phyloP scores from a whole-genome alignment of 2,113 vertebrate genomes.

The Myxocyprinus asiaticus region DNA sequence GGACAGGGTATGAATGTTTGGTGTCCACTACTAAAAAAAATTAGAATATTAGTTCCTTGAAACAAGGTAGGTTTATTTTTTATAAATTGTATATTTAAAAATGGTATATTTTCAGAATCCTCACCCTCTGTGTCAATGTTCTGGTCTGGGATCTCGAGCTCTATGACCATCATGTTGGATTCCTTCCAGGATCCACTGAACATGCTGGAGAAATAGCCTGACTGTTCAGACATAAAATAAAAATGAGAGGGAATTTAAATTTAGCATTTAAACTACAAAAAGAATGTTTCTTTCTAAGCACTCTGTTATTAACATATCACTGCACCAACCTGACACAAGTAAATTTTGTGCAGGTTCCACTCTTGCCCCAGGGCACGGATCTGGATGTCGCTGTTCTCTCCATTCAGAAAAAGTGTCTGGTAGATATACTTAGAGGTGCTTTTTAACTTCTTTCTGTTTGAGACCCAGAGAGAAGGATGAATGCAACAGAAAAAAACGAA shows the following conservation, averaged over 20 bases:
- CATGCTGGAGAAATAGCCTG: constrained; percentile 98
- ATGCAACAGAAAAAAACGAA: not conserved
- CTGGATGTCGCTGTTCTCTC: constrained; percentile 94
- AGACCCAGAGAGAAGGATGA: not conserved
- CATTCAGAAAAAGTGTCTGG: constrained; percentile 94
- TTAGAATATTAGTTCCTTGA: not conserved
- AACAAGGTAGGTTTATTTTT: not conserved
- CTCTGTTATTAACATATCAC: not conserved
- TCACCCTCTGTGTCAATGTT: constrained; percentile 96
- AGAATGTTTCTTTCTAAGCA: not conserved
- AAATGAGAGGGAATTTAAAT: not conserved
- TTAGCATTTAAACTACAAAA: not conserved
- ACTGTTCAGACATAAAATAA: constrained; percentile 70
- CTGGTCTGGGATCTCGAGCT: constrained; percentile 95
- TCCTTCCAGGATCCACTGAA: constrained; percentile 99
- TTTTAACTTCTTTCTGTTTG: constrained; percentile 89
- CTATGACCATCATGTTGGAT: constrained; percentile 91
- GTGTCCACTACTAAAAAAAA: not conserved
- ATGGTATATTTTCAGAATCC: not conserved
- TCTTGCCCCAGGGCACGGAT: constrained; percentile 94
- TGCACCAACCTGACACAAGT: constrained; percentile 89
- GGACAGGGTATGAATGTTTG: not conserved
- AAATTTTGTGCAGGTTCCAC: constrained; percentile 97
- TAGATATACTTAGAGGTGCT: constrained; percentile 97
- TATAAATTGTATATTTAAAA: too few species aligned